Evolutionary conservation across 2,113 vertebrate genomes (phyloP).

Genomic region (Gasterosteus aculeatus): DNA sequence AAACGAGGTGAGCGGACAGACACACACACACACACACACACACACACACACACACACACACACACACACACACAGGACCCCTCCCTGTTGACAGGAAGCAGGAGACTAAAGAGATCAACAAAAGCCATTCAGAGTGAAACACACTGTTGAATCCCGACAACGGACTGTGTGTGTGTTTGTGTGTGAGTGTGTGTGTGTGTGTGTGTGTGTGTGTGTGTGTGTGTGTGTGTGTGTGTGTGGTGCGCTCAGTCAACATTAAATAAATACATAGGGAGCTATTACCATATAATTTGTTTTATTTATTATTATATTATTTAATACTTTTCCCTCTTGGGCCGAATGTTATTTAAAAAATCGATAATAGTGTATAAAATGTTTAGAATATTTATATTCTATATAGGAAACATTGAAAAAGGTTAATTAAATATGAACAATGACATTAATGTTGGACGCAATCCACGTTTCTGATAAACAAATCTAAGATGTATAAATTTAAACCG

Average conservation of each 20-base stretch:
- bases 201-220: conserved; percentile 31
- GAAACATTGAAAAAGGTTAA: too few relatives aligned
- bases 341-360: too few relatives aligned
- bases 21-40: conserved; percentile 26
- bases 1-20: conserved; percentile 86
- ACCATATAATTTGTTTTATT: too few relatives aligned
- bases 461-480: neutral
- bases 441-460: too few relatives aligned
- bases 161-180: too few relatives aligned
- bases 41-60: conserved; percentile 36
- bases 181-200: conserved; percentile 27
- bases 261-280: too few relatives aligned
- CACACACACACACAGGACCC: conserved; percentile 35
- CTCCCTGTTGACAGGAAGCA: conserved; percentile 62
- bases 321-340: too few relatives aligned
- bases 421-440: neutral
- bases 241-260: conserved; percentile 34
- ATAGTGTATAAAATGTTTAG: too few relatives aligned
- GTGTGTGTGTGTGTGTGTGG: conserved; percentile 16
- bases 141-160: conserved; percentile 46
- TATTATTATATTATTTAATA: too few relatives aligned
- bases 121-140: conserved; percentile 60
- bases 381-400: too few relatives aligned
- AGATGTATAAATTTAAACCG: too few relatives aligned
- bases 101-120: conserved; percentile 67